Evolutionary conservation across 1,140 invertebrate species (phyloP), one percentile per base, ranked within the genome.

Genomic region (Condylostylus longicornis): DNA sequence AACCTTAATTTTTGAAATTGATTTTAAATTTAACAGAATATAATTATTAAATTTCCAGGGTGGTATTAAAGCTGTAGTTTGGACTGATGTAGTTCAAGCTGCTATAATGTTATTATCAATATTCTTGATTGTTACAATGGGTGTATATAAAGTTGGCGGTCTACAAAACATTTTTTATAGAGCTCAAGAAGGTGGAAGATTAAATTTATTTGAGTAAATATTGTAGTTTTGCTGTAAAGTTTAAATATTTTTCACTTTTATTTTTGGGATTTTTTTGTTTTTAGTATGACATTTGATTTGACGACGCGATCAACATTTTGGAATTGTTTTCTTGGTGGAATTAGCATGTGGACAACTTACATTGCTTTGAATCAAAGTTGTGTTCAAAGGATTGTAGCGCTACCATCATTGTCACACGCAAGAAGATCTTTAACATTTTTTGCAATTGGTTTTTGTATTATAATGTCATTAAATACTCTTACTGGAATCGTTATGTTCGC

Each of bases 51-150:
- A n/a, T 10, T 13, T 36, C 12, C 46, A 86, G 81, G 83, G 83
- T 41, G 84, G 84, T 1, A 67, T 89, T 42, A 86, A 86, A 61
- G 84, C 83, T 0, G 84, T 89, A 3, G 75, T 89, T 14, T 85
- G 81, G 82, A 87, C 85, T 2, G 85, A 90, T 61, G 75, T 80
- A 0, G 70, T 89, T 28, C 85, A 89, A 61, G 76, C 75, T 4
- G 47, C 71, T 9, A 66, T 86, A 2, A 87, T 88, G 76, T 66
- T 82, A 36, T 67, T 67, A 0, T 80, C 80, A 0, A 66, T 84
- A 7, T 57, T 84, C 1, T 60, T 69, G 0, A 74, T 86, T 0
- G 61, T 77, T 0, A 53, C 80, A 1, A 62, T 80, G 41, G 83
- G 82, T 2, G 72, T 74, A 0, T 40, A 63, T 0, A 67, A 72